phyloP scores from a whole-genome alignment of 2,113 vertebrate species.

The Seriola quinqueradiata region DNA sequence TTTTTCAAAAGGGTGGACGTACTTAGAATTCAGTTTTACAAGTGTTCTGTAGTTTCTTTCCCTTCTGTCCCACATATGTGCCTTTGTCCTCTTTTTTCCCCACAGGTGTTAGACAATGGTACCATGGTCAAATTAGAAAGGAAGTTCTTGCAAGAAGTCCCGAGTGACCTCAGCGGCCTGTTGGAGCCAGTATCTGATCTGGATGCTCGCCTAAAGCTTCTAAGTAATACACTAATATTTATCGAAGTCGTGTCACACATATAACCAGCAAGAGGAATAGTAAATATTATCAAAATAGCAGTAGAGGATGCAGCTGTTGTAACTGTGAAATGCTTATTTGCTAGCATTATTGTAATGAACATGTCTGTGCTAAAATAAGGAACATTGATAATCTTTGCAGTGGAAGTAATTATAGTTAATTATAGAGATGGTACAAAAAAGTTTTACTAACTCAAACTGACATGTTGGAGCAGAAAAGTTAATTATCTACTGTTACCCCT shows the following conservation, averaged over 20 bases:
- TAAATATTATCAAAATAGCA: too few species aligned
- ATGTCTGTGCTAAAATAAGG: too few species aligned
- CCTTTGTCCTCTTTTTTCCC: not conserved
- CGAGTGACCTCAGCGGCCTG: slow-evolving; percentile 64
- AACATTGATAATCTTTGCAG: too few species aligned
- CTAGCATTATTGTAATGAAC: too few species aligned
- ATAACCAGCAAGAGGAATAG: too few species aligned
- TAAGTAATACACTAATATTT: slow-evolving; percentile 56
- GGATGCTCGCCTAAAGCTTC: slow-evolving; percentile 78
- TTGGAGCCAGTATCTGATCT: slow-evolving; percentile 83
- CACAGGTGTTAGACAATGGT: slow-evolving; percentile 82
- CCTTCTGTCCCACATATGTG: not conserved
- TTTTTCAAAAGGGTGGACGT: not conserved
- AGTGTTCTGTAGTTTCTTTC: not conserved
- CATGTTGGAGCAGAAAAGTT: too few species aligned
- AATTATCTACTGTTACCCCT: too few species aligned
- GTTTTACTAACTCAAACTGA: too few species aligned
- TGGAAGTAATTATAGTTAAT: too few species aligned
- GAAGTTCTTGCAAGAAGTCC: slow-evolving; percentile 73
- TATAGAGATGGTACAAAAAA: too few species aligned
- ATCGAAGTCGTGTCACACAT: not conserved
- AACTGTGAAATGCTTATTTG: too few species aligned
- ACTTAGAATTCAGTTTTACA: not conserved
- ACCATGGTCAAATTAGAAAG: slow-evolving; percentile 77
- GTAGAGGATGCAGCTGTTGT: too few species aligned